phyloP scores from a whole-genome alignment of 2,888 invertebrate genomes.

The Amphipoea lucens region DNA sequence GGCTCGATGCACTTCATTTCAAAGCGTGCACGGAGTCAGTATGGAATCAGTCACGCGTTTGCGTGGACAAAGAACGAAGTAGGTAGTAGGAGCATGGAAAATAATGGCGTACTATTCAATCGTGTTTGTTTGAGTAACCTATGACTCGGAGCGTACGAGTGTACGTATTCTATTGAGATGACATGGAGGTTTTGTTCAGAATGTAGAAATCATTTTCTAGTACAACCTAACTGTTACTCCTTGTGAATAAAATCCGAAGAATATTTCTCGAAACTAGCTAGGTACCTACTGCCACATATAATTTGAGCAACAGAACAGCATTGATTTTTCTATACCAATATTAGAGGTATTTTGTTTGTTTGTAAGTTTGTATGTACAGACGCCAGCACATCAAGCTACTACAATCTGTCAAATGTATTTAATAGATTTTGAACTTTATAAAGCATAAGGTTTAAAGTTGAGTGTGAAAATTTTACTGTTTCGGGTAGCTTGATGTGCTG shows the following conservation, averaged over 20 bases:
- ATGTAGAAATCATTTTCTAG: background rate
- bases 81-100: constrained; percentile 3
- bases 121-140: constrained; percentile 26
- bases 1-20: constrained; percentile 55
- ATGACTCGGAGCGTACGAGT: constrained; percentile 7
- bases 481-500: no score
- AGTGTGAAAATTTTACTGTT: no score
- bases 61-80: constrained; percentile 40
- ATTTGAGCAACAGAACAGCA: no score
- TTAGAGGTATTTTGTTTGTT: no score
- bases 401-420: no score
- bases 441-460: no score
- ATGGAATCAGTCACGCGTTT: constrained; percentile 62
- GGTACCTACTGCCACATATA: no score
- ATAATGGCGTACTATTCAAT: constrained; percentile 31
- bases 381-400: no score
- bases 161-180: background rate
- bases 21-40: constrained; percentile 56
- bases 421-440: no score
- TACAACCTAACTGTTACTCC: background rate
- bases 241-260: background rate
- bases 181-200: background rate
- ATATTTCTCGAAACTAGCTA: background rate
- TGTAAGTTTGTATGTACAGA: no score
- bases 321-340: background rate